Conservation (phyloP, 1,140 invertebrate genomes). For the Hycleus cichorii region DNA sequence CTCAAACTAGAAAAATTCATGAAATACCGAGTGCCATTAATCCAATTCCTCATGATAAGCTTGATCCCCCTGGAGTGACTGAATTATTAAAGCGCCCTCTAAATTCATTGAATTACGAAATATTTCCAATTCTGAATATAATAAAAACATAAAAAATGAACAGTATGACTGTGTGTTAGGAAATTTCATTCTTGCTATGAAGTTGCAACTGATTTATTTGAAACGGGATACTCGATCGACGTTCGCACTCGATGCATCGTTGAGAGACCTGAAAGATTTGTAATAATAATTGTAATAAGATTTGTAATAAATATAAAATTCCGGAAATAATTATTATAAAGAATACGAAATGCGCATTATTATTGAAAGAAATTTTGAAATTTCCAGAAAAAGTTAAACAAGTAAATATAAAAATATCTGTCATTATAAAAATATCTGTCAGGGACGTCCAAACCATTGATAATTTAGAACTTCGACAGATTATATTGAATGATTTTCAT, state of each 20-base stretch:
- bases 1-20: neutral
- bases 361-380: neutral
- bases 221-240: neutral
- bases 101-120: neutral
- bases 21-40: neutral
- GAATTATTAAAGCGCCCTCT: neutral
- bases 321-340: neutral
- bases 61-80: neutral
- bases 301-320: neutral
- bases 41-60: neutral
- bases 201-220: neutral
- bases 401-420: neutral
- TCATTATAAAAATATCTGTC: neutral
- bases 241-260: neutral
- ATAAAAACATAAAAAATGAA: neutral
- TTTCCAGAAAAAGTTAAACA: neutral
- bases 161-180: neutral
- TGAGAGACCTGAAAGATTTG: neutral
- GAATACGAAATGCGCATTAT: neutral
- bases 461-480: conserved; percentile 13
- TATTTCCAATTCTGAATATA: neutral
- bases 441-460: neutral
- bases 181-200: neutral
- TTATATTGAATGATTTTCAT: conserved; percentile 30
- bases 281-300: too few relatives aligned